Conservation (phyloP, 1,140 invertebrate species). For the Teleopsis dalmanni region DNA sequence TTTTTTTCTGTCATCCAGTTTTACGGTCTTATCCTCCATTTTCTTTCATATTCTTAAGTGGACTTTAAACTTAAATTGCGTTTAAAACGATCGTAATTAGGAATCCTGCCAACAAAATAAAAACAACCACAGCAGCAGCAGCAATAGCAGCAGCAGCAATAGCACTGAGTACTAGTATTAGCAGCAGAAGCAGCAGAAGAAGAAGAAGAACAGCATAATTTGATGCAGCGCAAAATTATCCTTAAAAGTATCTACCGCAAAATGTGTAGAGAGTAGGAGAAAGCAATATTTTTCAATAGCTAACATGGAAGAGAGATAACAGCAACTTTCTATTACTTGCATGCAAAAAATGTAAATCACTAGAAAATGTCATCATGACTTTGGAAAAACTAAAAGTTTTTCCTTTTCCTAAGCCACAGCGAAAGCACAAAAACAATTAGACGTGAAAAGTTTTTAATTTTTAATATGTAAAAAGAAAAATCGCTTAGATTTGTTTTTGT, state of each 20-base stretch:
- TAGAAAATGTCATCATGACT: constrained; percentile 8
- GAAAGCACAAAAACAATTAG: too few relatives aligned
- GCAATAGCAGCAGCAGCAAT: not conserved
- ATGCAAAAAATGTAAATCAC: not conserved
- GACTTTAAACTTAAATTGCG: constrained; percentile 9
- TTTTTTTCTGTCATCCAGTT: not conserved
- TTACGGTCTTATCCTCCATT: not conserved
- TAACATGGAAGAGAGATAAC: too few relatives aligned
- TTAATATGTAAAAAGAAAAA: too few relatives aligned
- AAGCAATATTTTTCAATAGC: not conserved
- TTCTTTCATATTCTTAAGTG: constrained; percentile 1
- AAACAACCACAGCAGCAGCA: not conserved
- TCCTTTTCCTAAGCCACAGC: not conserved
- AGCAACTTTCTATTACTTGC: too few relatives aligned
- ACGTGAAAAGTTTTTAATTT: too few relatives aligned
- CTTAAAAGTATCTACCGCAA: too few relatives aligned
- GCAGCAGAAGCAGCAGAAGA: too few relatives aligned
- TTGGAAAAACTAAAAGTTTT: not conserved
- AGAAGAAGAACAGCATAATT: too few relatives aligned
- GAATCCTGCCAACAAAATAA: constrained; percentile 4
- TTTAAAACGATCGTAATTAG: constrained; percentile 10
- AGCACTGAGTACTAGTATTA: too few relatives aligned
- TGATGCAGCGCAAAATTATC: too few relatives aligned
- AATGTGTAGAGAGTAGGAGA: too few relatives aligned
- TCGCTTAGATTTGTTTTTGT: too few relatives aligned